phyloP scores from a whole-genome alignment of 1,140 invertebrate species.

The Bombus polaris region DNA sequence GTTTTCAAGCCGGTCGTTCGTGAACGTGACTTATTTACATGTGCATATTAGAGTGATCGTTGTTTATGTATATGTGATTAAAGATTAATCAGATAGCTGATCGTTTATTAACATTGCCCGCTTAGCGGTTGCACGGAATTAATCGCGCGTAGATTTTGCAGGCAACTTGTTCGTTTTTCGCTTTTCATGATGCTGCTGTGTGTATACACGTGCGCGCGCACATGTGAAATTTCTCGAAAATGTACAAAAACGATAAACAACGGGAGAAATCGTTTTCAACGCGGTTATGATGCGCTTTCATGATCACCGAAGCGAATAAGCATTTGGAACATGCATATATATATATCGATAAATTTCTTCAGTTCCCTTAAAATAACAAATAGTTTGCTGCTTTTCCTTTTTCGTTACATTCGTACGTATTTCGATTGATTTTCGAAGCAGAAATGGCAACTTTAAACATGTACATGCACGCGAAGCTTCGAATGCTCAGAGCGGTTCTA shows the following conservation, averaged over 20 bases:
- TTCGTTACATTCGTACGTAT: neutral
- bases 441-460: neutral
- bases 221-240: too few species aligned
- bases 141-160: neutral
- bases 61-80: conserved; percentile 48
- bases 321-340: too few species aligned
- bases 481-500: neutral
- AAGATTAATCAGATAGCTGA: conserved; percentile 20
- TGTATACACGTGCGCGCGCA: too few species aligned
- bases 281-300: neutral
- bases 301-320: neutral
- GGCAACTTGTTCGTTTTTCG: neutral
- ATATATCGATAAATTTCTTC: neutral
- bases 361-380: neutral
- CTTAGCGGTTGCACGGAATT: neutral
- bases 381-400: neutral
- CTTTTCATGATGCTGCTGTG: neutral
- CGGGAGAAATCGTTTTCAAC: neutral
- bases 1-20: conserved; percentile 52
- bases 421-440: neutral
- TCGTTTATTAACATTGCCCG: conserved; percentile 14
- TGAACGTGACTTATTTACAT: conserved; percentile 52
- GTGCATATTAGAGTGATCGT: conserved; percentile 44
- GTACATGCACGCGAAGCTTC: neutral
- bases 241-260: neutral